Evolutionary conservation across 2,113 vertebrate genomes (phyloP).

Genomic region (Genyomyrus donnyi): DNA sequence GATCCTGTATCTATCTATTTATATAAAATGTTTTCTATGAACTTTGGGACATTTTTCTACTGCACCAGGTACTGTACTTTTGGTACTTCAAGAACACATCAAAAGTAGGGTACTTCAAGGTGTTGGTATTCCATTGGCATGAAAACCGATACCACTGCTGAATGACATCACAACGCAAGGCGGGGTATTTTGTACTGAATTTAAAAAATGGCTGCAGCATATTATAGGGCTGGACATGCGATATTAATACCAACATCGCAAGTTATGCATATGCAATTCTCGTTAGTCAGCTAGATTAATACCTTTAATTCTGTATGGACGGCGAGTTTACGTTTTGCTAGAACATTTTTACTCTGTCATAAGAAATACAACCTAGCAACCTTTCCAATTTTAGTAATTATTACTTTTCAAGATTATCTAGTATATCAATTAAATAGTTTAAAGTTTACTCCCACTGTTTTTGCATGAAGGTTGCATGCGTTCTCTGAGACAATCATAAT

Average conservation of each 20-base stretch:
- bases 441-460: too few relatives aligned
- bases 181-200: background rate
- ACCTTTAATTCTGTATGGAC: background rate
- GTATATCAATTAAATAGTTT: too few relatives aligned
- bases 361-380: too few relatives aligned
- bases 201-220: background rate
- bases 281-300: background rate
- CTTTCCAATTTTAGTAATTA: too few relatives aligned
- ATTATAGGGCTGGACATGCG: background rate
- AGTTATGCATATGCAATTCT: background rate
- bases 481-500: too few relatives aligned
- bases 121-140: background rate
- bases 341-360: background rate
- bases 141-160: background rate
- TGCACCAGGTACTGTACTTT: background rate
- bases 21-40: background rate
- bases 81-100: background rate
- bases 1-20: background rate
- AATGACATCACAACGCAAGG: background rate
- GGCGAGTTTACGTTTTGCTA: background rate
- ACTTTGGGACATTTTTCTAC: background rate
- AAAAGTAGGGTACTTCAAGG: background rate
- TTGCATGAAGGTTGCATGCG: too few relatives aligned
- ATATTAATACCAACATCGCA: background rate
- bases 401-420: too few relatives aligned